phyloP scores from a whole-genome alignment of 2,888 invertebrate genomes.

The Megastigmus dorsalis region DNA sequence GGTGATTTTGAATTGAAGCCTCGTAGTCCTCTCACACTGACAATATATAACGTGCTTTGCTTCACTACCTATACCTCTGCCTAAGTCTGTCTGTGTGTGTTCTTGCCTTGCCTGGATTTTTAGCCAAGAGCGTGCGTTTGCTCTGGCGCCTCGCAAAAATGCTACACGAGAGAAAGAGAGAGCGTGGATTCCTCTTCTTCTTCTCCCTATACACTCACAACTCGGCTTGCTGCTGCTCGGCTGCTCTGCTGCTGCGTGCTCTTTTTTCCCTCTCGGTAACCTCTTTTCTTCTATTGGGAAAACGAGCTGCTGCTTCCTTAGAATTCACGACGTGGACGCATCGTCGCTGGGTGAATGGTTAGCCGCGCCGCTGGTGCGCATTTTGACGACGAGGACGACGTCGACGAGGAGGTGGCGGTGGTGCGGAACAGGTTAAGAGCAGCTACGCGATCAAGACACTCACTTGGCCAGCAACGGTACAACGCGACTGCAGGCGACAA shows the following conservation, averaged over 20 bases:
- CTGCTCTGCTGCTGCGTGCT: background rate
- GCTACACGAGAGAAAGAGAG: background rate
- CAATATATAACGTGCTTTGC: no score
- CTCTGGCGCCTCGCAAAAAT: background rate
- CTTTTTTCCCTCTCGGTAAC: conserved; percentile 6
- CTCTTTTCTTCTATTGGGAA: background rate
- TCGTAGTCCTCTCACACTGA: no score
- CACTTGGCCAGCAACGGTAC: conserved; percentile 56
- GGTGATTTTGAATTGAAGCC: no score
- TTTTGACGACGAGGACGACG: conserved; percentile 26
- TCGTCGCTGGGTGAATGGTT: conserved; percentile 51
- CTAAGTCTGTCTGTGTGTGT: no score
- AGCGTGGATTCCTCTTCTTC: background rate
- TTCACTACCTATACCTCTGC: no score
- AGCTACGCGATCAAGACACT: conserved; percentile 54
- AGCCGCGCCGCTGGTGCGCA: conserved; percentile 53
- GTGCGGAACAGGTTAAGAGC: conserved; percentile 25
- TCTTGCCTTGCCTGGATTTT: conserved; percentile 22
- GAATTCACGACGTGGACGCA: conserved; percentile 49
- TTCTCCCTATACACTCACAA: no score
- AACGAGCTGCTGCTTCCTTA: no score
- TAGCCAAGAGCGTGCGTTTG: conserved; percentile 10
- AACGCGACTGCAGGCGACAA: conserved; percentile 60
- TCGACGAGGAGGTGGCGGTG: conserved; percentile 33
- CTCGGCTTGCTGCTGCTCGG: background rate